Percentiles rank a stretch among this genome's conserved stretches.
Evolutionary conservation across 2,113 vertebrate genomes (phyloP).

Genomic region (Holacanthus passer): DNA sequence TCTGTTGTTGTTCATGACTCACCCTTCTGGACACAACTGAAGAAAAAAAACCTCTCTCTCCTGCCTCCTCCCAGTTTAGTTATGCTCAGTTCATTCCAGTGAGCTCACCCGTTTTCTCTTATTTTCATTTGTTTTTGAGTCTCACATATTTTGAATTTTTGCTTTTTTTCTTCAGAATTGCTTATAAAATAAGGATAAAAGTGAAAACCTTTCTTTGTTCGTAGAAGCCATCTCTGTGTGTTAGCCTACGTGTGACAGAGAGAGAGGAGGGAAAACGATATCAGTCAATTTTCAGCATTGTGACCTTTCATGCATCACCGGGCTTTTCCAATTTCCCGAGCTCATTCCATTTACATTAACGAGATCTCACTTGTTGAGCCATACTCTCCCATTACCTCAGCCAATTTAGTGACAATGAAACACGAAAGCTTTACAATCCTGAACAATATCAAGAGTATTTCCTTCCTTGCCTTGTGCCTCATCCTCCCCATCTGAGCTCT

Average conservation of each 20-base stretch:
- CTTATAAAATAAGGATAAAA: neutral
- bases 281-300: neutral
- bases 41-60: neutral
- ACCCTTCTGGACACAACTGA: neutral
- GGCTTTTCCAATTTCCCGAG: constrained; percentile 33
- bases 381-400: constrained; percentile 65
- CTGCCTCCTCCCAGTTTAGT: too few species aligned
- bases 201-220: neutral
- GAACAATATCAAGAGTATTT: constrained; percentile 66
- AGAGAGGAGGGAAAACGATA: neutral
- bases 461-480: constrained; percentile 68
- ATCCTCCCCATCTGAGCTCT: constrained; percentile 61
- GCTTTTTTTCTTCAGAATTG: neutral
- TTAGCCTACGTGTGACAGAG: neutral
- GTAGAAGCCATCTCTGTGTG: neutral
- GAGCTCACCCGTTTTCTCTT: too few species aligned
- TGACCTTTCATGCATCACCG: constrained; percentile 12
- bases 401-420: constrained; percentile 55
- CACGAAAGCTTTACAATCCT: constrained; percentile 34
- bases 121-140: neutral
- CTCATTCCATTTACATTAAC: constrained; percentile 32
- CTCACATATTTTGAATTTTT: neutral
- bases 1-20: neutral
- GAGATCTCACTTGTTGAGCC: constrained; percentile 3
- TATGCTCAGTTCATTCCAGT: too few species aligned